Base-by-base conservation (phyloP, 2,888 invertebrate genomes). In the Watsonalla binaria region DNA sequence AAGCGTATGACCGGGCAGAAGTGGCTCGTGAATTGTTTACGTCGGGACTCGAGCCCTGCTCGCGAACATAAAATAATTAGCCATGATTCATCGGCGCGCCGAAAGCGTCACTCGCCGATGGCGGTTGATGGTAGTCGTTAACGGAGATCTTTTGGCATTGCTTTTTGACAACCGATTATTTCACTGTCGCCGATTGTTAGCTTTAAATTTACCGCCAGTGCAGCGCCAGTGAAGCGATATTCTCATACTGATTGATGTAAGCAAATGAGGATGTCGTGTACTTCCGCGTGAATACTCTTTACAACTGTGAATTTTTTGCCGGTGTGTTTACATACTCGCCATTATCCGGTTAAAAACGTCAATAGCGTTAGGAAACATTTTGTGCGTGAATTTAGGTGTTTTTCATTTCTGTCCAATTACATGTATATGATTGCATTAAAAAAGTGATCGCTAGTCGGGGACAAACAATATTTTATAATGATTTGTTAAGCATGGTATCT, bases 141-240 rank as follows among this genome's bases (percentile, higher is more conserved):
- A 76, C 75, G 63, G 75, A 74, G 75, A 76, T 74, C 74, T 82
- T 83, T 89, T 90, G 88, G 90, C 90, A 89, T 82, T 78, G 81
- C 78, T 57, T 70, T 86, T 80, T 86, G 89, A 88, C 88, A 89
- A 80, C 72, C 83, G 80, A 88, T 86, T 87, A 89, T 86, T 87
- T 80, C 78, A 74, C 80, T 85, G 88, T 88, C 86, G 71, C 67
- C 81, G 78, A 83, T 84, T 75, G 82, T 86, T 86, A 86, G 78
- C 66, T 72, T 81, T 84, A 82, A 82, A 83, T 84, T 78, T 79
- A 76, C 78, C 75, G 78, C 75, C 81, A 82, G 78, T 74, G 71
- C 68, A 62, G 63, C 71, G 77, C 67, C 75, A 68, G 68, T 73
- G 72, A 64, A 72, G 71, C 65, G 54, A 70, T 68, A 67, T 74